Conservation (phyloP, 2,113 vertebrate genomes). For the mouse (Mus musculus) region GRCm39 chr8:113777001-113777500, state of each 20-base stretch:
- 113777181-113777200: not conserved
- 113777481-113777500: not conserved
- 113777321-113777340: slow-evolving; percentile 35
- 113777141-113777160: not conserved
- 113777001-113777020: not conserved
- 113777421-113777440: not conserved
- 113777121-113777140: not conserved
- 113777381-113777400: not conserved
- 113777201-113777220: slow-evolving; percentile 45
- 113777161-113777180: not conserved
- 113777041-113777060: slow-evolving; percentile 23
- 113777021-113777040: not conserved
- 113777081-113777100: not conserved
- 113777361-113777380: slow-evolving; percentile 51
- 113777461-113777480: not conserved
- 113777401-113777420: slow-evolving; percentile 10
- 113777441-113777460: not conserved
- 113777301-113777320: slow-evolving; percentile 20
- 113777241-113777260: slow-evolving; percentile 25
- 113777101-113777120: not conserved
- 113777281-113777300: slow-evolving; percentile 47
- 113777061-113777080: not conserved
- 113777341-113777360: slow-evolving; percentile 28
- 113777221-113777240: not conserved
- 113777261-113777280: slow-evolving; percentile 55